Evolutionary conservation across 1,140 invertebrate genomes (phyloP), one percentile per base, ranked within the genome.

Genomic region (Pseudomyrmex sp.): DNA sequence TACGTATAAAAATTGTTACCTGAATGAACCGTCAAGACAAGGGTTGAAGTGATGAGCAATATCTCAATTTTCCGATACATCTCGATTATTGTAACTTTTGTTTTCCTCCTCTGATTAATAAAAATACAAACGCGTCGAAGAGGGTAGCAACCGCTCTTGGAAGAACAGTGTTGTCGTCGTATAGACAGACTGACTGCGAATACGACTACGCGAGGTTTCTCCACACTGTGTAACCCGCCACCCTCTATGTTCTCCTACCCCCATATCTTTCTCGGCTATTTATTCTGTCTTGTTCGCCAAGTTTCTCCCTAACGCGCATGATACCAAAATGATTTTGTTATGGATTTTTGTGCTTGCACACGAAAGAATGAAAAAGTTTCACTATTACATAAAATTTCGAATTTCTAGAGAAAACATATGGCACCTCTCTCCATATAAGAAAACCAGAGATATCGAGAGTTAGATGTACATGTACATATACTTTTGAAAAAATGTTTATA

Each of bases 171-270:
- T 15, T 54, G 75, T 77, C 8, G 62, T 54, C n/a, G 26, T 56
- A 35, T 56, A 58, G 63, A 77, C 75, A 48, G 75, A 46, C 35
- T 20, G 75, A 77, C 56, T 50, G 63, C 48, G 50, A 77, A 9
- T 77, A 77, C 62, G 50, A 70, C 68, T 15, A 20, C 13, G 62
- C 26, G 62, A 77, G 13, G 50, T 56, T 77, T 44, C 13, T 77
- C 4, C 50, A 56, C 35, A 9, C 48, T 46, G 35, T 13, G 48
- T 77, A 23, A 8, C 18, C 26, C 50, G 18, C 62, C 73, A 2
- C 74, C 63, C 62, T 12, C 73, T 63, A n/a, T 63, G 10, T 50
- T 52, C 75, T 77, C 75, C 75, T 77, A 77, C 75, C 8, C 35
- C 62, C 18, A 54, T 18, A 18, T 54, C n/a, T 46, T 46, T 18